Evolutionary conservation across 2,113 vertebrate genomes (phyloP).

Genomic region (Hiodon alosoides): DNA sequence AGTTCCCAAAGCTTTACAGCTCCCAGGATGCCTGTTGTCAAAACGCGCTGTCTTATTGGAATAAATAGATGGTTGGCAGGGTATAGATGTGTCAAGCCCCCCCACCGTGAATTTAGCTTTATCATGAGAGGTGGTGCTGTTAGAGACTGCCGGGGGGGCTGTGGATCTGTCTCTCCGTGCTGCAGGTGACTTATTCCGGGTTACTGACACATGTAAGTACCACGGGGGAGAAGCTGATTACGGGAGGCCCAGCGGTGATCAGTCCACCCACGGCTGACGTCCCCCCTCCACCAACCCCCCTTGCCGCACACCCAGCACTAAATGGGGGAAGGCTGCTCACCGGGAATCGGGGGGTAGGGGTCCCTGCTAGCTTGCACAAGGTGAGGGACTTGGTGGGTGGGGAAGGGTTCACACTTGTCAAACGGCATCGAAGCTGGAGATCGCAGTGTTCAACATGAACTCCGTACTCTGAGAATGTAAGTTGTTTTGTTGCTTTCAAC

Average conservation of each 20-base stretch:
- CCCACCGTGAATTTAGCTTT: not conserved
- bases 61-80: constrained; percentile 36
- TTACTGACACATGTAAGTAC: constrained; percentile 14
- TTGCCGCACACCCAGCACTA: not conserved
- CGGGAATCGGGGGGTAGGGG: not conserved
- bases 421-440: no score
- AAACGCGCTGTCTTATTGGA: constrained; percentile 42
- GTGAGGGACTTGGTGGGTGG: not conserved
- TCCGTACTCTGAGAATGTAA: not conserved
- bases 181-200: constrained; percentile 17
- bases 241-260: not conserved
- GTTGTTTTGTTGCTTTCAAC: constrained; percentile 3
- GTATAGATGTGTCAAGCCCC: constrained; percentile 7
- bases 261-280: not conserved
- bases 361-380: not conserved
- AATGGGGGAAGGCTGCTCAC: not conserved
- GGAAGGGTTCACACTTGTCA: not conserved
- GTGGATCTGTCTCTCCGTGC: constrained; percentile 1
- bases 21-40: constrained; percentile 39
- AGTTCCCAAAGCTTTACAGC: constrained; percentile 38
- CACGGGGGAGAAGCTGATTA: not conserved
- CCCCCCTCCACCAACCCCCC: not conserved
- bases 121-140: not conserved
- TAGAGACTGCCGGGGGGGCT: not conserved
- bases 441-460: not conserved